Evolutionary conservation across 2,113 vertebrate species (phyloP).

Genomic region (Egretta garzetta): DNA sequence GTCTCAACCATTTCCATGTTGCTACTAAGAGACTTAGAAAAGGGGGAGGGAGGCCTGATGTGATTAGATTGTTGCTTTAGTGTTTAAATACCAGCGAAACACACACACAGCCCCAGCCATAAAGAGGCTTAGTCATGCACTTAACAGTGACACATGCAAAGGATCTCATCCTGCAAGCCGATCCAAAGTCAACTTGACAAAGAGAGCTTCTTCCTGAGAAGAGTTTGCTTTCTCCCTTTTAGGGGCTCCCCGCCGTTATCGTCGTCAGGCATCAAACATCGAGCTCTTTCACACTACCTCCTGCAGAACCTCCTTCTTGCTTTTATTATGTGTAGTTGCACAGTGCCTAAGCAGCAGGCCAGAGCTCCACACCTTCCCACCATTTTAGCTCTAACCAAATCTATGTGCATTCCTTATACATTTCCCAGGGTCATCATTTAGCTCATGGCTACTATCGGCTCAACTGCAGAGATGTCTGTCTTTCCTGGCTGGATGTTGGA

Average conservation of each 20-base stretch:
- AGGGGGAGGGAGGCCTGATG: neutral
- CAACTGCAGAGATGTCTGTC: constrained; percentile 83
- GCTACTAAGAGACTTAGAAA: neutral
- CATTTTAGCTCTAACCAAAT: neutral
- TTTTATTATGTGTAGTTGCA: neutral
- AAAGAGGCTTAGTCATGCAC: neutral
- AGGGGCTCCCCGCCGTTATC: neutral
- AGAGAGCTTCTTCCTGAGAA: neutral
- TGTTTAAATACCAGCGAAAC: neutral
- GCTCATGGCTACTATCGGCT: constrained; percentile 81
- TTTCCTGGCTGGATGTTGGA: constrained; percentile 77
- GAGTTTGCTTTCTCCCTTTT: neutral
- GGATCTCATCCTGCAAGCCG: neutral
- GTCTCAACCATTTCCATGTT: neutral
- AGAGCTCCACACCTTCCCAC: neutral
- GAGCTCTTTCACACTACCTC: neutral
- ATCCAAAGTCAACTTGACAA: neutral
- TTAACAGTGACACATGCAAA: neutral
- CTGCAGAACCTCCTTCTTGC: neutral
- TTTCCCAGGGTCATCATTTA: constrained; percentile 21
- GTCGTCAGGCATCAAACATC: neutral
- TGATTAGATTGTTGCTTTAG: neutral
- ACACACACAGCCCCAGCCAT: neutral
- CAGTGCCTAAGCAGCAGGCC: neutral
- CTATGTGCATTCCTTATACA: neutral